Evolutionary conservation across 2,888 invertebrate genomes (phyloP).

Genomic region (Eupithecia dodoneata): DNA sequence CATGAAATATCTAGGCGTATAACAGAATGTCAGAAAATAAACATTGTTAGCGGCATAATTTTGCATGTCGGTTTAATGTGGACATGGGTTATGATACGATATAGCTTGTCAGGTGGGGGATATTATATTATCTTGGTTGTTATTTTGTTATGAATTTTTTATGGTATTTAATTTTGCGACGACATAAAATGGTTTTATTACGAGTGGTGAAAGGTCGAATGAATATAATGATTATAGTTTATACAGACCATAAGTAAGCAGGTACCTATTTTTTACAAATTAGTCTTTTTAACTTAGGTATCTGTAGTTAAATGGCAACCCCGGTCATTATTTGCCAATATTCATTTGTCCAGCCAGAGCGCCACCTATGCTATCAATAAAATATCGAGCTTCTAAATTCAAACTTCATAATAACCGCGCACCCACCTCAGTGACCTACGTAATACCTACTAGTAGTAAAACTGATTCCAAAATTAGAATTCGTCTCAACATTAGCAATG

Average conservation of each 20-base stretch:
- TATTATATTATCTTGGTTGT: conserved; percentile 44
- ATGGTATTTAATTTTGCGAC: conserved; percentile 26
- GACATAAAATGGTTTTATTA: conserved; percentile 3
- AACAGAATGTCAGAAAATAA: conserved; percentile 9
- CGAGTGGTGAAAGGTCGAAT: neutral
- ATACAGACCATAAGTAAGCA: neutral
- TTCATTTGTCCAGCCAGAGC: neutral
- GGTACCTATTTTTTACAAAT: neutral
- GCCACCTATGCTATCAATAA: no score
- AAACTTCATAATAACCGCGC: neutral
- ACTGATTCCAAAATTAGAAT: conserved; percentile 32
- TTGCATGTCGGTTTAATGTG: conserved; percentile 52
- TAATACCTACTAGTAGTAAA: neutral
- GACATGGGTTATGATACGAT: conserved; percentile 64
- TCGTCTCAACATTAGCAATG: conserved; percentile 35
- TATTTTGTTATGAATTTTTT: conserved; percentile 35
- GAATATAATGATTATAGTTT: neutral
- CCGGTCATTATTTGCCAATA: neutral
- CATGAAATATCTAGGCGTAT: conserved; percentile 7
- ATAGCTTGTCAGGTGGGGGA: conserved; percentile 56
- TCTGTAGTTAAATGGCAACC: neutral
- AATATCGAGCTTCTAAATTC: neutral
- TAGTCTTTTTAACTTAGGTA: no score
- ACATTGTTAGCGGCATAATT: conserved; percentile 32
- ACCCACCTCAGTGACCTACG: neutral